These are phyloP conservation scores for Mythimna lalbum DNA, from an alignment of 2,888 invertebrate genomes.

Conservation along the genomic window DNA sequence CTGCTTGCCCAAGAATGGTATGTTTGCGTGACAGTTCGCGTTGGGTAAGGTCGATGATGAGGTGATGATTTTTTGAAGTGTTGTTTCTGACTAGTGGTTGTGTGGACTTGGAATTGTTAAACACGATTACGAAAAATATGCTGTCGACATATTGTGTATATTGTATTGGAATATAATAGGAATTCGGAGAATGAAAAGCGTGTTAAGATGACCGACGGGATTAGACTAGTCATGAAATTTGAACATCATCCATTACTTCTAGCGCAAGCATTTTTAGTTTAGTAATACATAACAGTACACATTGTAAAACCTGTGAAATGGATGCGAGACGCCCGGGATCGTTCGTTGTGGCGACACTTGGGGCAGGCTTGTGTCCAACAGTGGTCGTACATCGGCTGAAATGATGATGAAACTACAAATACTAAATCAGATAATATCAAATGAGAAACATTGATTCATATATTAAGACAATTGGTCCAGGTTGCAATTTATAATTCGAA, in stretches of 20 bases:
- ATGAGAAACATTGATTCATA: not conserved
- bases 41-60: slow-evolving; percentile 71
- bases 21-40: slow-evolving; percentile 77
- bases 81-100: not conserved
- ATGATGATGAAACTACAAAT: too few relatives aligned
- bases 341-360: too few relatives aligned
- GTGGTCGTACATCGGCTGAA: too few relatives aligned
- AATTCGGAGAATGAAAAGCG: not conserved
- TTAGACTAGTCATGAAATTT: not conserved
- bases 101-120: not conserved
- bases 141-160: not conserved
- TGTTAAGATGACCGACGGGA: not conserved
- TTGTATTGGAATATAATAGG: not conserved
- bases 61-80: slow-evolving; percentile 57
- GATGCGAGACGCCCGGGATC: too few relatives aligned
- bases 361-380: too few relatives aligned
- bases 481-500: not conserved
- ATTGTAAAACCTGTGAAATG: too few relatives aligned
- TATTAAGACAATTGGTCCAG: not conserved
- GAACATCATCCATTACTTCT: not conserved
- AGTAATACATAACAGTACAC: not conserved
- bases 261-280: not conserved
- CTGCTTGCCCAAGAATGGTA: slow-evolving; percentile 73
- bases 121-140: not conserved
- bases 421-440: not conserved